phyloP scores from a whole-genome alignment of 2,888 invertebrate species.

The Aelia acuminata region DNA sequence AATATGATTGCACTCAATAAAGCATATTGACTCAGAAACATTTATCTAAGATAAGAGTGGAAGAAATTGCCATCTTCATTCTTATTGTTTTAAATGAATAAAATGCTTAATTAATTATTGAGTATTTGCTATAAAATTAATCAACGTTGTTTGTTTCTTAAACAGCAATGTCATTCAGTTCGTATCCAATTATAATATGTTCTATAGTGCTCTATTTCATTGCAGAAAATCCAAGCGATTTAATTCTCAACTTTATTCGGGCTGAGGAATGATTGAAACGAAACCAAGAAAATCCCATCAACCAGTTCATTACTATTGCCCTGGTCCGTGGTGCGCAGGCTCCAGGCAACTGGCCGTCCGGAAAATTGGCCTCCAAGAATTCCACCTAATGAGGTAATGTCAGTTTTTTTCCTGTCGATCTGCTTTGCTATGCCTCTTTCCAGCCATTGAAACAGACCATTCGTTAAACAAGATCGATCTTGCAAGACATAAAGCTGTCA shows the following conservation, averaged over 20 bases:
- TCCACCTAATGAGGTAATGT: slow-evolving; percentile 16
- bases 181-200: no score
- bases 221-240: no score
- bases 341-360: not conserved
- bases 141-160: no score
- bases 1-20: no score
- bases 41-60: no score
- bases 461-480: not conserved
- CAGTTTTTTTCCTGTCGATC: not conserved
- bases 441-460: not conserved
- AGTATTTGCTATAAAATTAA: no score
- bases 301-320: not conserved
- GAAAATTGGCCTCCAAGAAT: slow-evolving; percentile 26
- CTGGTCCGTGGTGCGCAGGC: not conserved
- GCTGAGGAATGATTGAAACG: not conserved
- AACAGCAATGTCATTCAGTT: no score
- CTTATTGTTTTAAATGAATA: no score
- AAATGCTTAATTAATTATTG: no score
- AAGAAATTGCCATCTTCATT: no score
- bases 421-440: not conserved
- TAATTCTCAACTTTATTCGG: not conserved
- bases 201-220: no score
- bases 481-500: not conserved
- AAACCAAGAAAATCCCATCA: not conserved
- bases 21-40: no score